Conservation (phyloP, 2,113 vertebrate species). For the Ailurus styani region DNA sequence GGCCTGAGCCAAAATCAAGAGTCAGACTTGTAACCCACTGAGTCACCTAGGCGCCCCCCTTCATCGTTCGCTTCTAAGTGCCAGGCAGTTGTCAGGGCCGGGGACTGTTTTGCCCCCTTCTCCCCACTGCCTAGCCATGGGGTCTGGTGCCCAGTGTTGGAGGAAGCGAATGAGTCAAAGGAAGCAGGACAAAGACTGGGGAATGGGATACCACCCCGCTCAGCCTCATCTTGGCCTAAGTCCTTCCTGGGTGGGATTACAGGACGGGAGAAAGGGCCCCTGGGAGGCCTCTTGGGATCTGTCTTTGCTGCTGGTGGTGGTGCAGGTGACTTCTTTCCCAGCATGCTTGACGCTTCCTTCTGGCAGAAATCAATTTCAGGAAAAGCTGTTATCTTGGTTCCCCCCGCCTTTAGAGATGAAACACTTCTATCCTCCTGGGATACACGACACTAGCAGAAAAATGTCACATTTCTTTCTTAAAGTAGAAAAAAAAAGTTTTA, state of each 20-base stretch:
- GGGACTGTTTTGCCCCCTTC: not conserved
- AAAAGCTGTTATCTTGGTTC: constrained; percentile 57
- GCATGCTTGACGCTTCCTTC: constrained; percentile 35
- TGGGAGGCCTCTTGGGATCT: not conserved
- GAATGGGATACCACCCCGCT: not conserved
- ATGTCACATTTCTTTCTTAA: constrained; percentile 48
- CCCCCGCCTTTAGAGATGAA: constrained; percentile 46
- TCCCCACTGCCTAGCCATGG: not conserved
- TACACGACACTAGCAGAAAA: constrained; percentile 52
- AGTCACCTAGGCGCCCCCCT: not conserved
- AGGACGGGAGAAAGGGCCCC: not conserved
- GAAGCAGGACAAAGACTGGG: not conserved
- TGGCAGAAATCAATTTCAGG: constrained; percentile 52
- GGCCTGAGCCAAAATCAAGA: not conserved
- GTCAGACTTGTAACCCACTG: not conserved
- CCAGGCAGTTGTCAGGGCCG: not conserved
- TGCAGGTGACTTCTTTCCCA: not conserved
- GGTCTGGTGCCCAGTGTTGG: not conserved
- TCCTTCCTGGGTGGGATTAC: not conserved
- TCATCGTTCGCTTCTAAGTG: not conserved
- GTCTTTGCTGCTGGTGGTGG: not conserved
- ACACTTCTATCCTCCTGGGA: constrained; percentile 33
- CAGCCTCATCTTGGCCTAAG: not conserved
- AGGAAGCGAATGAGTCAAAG: not conserved
- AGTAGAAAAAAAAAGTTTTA: constrained; percentile 28